Conservation (phyloP, 2,797 vertebrate species). For the Macrochelys suwanniensis region DNA sequence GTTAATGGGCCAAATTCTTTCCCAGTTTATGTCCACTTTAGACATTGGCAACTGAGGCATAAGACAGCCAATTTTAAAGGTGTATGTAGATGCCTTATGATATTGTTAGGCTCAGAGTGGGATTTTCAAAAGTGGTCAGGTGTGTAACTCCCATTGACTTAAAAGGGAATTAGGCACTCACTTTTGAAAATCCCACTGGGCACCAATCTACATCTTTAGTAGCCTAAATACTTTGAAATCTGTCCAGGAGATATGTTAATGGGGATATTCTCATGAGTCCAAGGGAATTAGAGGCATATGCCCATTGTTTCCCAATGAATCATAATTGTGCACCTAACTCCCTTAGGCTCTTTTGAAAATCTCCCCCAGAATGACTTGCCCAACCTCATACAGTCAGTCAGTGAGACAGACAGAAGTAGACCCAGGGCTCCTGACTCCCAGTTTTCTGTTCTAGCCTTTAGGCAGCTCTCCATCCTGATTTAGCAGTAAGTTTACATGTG, state of each 20-base stretch:
- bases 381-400: not conserved
- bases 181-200: not conserved
- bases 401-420: no score
- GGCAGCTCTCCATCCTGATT: not conserved
- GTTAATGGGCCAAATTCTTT: no score
- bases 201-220: not conserved
- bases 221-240: not conserved
- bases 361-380: fast-evolving
- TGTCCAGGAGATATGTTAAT: not conserved
- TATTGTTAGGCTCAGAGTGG: no score
- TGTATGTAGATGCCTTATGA: no score
- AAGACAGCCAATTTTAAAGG: no score
- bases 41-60: no score
- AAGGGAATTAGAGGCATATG: not conserved
- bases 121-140: no score
- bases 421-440: no score
- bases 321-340: not conserved
- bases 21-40: no score
- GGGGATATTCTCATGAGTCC: not conserved
- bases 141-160: no score
- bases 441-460: not conserved
- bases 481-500: not conserved
- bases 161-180: no score
- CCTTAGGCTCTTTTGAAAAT: fast-evolving
- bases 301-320: not conserved